Conservation (phyloP, 2,888 invertebrate genomes). For the Erpobdella octoculata region DNA sequence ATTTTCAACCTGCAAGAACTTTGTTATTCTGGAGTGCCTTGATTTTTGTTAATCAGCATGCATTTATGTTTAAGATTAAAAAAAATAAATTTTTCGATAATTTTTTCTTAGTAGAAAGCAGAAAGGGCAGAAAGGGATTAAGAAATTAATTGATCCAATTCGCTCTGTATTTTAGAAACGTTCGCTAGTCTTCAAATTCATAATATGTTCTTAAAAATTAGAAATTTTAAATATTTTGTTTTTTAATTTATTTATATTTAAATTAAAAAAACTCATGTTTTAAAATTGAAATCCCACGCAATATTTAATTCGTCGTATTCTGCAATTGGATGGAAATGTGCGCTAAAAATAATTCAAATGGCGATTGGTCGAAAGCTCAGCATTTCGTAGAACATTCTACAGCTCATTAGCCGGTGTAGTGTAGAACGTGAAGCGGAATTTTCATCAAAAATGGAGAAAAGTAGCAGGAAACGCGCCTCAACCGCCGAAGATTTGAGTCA, state of each 20-base stretch:
- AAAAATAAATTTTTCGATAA: background rate
- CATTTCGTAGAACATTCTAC: constrained; percentile 16
- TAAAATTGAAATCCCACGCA: background rate
- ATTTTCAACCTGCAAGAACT: too few species aligned
- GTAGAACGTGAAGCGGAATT: background rate
- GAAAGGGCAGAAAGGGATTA: background rate
- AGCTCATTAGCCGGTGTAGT: constrained; percentile 8
- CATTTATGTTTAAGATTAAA: background rate
- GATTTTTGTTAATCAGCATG: background rate
- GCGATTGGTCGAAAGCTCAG: background rate
- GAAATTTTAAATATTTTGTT: background rate
- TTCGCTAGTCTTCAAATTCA: background rate
- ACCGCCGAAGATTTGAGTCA: background rate
- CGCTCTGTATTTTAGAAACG: background rate
- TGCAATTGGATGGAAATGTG: background rate
- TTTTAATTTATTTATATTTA: constrained; percentile 2
- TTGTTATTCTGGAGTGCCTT: background rate
- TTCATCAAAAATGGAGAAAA: constrained; percentile 16
- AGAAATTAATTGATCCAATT: too few species aligned
- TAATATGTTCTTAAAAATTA: background rate
- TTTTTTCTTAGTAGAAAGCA: too few species aligned
- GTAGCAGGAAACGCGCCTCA: background rate
- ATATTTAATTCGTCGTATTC: background rate
- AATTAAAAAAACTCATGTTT: background rate
- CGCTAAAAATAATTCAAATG: constrained; percentile 13